Evolutionary conservation across 2,113 vertebrate species (phyloP).

Genomic region (Bos javanicus): DNA sequence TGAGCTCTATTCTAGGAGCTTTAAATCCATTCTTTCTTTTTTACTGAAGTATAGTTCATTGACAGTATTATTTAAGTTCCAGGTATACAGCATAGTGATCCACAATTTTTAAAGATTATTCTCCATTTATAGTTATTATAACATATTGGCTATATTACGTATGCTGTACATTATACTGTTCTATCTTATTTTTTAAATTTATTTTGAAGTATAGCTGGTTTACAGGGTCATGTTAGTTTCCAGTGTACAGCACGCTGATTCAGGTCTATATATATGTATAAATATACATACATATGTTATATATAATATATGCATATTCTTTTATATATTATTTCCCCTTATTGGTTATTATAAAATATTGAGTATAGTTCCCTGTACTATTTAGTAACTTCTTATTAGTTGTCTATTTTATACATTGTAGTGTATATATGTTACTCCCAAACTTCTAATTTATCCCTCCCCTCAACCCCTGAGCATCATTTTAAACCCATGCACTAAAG

Average conservation of each 20-base stretch:
- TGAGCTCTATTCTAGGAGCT: neutral
- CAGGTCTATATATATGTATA: neutral
- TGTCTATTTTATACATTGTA: neutral
- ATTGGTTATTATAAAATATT: neutral
- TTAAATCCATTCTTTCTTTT: neutral
- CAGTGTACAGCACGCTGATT: neutral
- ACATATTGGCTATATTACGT: neutral
- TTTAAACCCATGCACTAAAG: neutral
- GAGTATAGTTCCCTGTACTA: neutral
- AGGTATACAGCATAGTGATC: neutral
- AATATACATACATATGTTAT: neutral
- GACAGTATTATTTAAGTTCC: neutral
- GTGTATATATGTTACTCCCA: neutral
- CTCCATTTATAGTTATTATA: neutral
- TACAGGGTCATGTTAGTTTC: neutral
- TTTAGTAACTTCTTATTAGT: neutral
- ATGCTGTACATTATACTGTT: neutral
- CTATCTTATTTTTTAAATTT: neutral
- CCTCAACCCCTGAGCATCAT: neutral
- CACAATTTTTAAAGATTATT: neutral
- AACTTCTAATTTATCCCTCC: neutral
- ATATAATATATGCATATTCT: neutral
- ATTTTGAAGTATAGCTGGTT: neutral
- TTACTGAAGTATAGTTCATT: neutral
- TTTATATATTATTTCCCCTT: neutral